Base-by-base conservation (phyloP, 1,140 invertebrate species). In the Melanaphis sacchari region DNA sequence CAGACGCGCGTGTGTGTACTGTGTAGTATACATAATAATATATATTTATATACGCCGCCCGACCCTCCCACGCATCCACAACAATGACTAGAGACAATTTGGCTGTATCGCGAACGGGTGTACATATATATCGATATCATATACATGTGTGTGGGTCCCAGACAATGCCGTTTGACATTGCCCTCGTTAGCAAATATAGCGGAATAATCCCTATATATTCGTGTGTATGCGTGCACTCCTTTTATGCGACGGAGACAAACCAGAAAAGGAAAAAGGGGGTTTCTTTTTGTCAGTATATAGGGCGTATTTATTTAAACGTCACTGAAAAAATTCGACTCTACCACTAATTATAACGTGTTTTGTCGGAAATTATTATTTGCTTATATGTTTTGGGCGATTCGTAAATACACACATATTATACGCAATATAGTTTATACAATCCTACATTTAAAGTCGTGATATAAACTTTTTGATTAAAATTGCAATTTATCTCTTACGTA, bases 111-210 rank as follows among this genome's bases (percentile, higher is more conserved):
- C 88, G 88, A 18, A 40, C 91, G 40, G 66, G 41, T 52, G 36
- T 36, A 26, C 26, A 59, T 90, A 59, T 59, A 90, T 90, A 82
- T 92, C 46, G 43, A 90, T 66, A 66, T 90, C n/a, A 38, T 52
- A 84, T 85, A 90, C 81, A 52, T n/a, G 85, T 26, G 46, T 49
- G 76, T 31, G 89, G 52, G 89, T 40, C n/a, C 81, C 91, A 54
- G 84, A 85, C 91, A 93, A 93, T 85, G 36, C 91, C 81, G 91
- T 93, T 93, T 93, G 91, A 85, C 81, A 84, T 82, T 85, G 91
- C 91, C 91, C 91, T 93, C 76, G 91, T 93, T 93, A 93, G 91
- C 91, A 93, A 93, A 93, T 93, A 93, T 54, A 85, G 91, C 91
- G 91, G 46, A 93, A 93, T 93, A 93, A 93, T 85, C 91, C 91